phyloP scores from a whole-genome alignment of 2,797 vertebrate genomes.

The Enteromius mattozi region DNA sequence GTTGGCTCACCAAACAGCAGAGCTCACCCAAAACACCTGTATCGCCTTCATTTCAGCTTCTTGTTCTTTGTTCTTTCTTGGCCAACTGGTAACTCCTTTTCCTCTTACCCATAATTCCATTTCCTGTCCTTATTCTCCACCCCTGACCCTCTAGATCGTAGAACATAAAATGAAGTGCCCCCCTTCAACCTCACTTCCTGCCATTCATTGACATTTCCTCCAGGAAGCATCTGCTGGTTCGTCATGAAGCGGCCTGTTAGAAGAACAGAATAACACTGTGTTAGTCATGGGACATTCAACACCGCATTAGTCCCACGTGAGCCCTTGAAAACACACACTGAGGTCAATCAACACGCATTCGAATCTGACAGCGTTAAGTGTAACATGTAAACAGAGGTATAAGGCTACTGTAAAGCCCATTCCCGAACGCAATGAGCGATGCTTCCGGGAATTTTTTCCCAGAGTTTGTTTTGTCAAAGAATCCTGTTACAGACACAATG shows the following conservation, averaged over 20 bases:
- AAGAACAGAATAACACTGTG: conserved; percentile 43
- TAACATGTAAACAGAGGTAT: conserved; percentile 38
- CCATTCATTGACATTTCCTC: conserved; percentile 78
- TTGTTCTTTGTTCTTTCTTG: conserved; percentile 45
- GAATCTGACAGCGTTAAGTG: conserved; percentile 33
- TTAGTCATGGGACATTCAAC: conserved; percentile 41
- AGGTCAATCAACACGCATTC: conserved; percentile 54
- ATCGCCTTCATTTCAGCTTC: conserved; percentile 38
- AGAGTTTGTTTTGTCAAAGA: conserved; percentile 12
- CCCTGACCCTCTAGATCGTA: conserved; percentile 7
- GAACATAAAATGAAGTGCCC: conserved; percentile 47
- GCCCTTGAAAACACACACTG: conserved; percentile 44
- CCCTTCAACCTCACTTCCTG: conserved; percentile 69
- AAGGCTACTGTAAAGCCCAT: conserved; percentile 32
- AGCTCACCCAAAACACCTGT: neutral
- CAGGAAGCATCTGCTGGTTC: conserved; percentile 79
- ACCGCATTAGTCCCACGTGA: conserved; percentile 34
- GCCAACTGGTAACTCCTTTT: conserved; percentile 54
- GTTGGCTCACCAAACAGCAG: neutral
- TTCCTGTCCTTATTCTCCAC: conserved; percentile 51
- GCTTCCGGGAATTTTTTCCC: conserved; percentile 36
- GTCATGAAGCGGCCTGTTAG: conserved; percentile 62
- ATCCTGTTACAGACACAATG: conserved; percentile 33
- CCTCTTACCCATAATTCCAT: conserved; percentile 60
- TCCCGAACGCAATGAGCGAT: conserved; percentile 20